Evolutionary conservation across 2,797 vertebrate genomes (phyloP).

Genomic region (Limnodromus scolopaceus): DNA sequence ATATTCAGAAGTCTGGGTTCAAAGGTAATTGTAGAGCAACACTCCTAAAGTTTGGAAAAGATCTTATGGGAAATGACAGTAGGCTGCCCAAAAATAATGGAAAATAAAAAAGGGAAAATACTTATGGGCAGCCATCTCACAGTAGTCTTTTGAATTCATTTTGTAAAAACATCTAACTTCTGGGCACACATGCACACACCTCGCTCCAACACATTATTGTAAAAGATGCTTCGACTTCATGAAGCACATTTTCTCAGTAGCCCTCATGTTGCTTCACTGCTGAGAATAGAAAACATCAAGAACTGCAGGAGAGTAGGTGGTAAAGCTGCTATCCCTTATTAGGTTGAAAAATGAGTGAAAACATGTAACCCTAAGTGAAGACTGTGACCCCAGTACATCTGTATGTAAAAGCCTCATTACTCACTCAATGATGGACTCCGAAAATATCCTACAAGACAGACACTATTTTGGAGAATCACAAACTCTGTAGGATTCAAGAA

Average conservation of each 20-base stretch:
- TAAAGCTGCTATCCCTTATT: neutral
- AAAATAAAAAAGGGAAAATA: neutral
- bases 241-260: neutral
- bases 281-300: neutral
- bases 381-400: neutral
- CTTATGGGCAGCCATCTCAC: neutral
- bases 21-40: neutral
- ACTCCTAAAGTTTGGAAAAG: neutral
- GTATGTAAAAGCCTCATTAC: neutral
- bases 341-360: neutral
- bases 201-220: neutral
- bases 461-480: neutral
- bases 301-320: neutral
- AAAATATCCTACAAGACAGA: neutral
- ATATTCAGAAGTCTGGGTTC: neutral
- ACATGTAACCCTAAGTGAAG: neutral
- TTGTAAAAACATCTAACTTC: neutral
- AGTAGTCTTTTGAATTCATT: neutral
- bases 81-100: neutral
- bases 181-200: rapidly evolving
- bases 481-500: neutral
- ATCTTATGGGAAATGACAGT: neutral
- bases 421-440: neutral
- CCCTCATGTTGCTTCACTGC: neutral
- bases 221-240: neutral